These are phyloP conservation scores for Zootoca vivipara DNA, from an alignment of 2,113 vertebrate genomes.

Conservation along the genomic window DNA sequence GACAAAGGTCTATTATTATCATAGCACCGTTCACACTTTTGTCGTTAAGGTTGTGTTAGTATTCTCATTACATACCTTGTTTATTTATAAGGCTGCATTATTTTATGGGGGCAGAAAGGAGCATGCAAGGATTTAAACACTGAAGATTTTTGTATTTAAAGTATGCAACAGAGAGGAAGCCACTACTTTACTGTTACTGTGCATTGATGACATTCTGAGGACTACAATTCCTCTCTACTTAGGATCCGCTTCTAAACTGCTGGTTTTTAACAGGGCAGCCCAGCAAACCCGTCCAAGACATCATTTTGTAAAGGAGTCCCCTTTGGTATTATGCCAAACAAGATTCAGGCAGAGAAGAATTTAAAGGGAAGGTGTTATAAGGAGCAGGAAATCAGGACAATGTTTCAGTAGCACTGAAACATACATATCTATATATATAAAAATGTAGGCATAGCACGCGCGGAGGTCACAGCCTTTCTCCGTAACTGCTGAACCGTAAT, in stretches of 20 bases:
- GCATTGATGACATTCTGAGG: not conserved
- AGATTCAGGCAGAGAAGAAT: not conserved
- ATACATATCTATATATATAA: too few relatives aligned
- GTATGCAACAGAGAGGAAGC: fast-evolving
- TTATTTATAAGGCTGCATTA: not conserved
- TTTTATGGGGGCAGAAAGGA: not conserved
- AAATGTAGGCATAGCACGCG: too few relatives aligned
- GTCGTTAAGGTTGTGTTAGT: not conserved
- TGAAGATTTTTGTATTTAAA: not conserved
- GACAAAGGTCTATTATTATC: conserved; percentile 15
- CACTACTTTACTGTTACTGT: not conserved
- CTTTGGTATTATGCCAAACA: not conserved
- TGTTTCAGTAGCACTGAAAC: not conserved
- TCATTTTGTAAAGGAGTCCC: not conserved
- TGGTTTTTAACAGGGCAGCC: too few relatives aligned
- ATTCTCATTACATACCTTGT: conserved; percentile 22
- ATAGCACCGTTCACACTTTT: not conserved
- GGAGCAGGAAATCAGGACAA: not conserved
- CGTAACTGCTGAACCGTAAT: too few relatives aligned
- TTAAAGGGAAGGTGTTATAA: not conserved
- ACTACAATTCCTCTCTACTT: fast-evolving
- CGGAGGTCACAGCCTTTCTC: too few relatives aligned
- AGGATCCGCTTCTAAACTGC: not conserved
- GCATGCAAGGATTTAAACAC: not conserved
- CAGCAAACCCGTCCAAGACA: not conserved